Evolutionary conservation across 2,113 vertebrate genomes (phyloP).

Genomic region (Gobiocypris rarus): DNA sequence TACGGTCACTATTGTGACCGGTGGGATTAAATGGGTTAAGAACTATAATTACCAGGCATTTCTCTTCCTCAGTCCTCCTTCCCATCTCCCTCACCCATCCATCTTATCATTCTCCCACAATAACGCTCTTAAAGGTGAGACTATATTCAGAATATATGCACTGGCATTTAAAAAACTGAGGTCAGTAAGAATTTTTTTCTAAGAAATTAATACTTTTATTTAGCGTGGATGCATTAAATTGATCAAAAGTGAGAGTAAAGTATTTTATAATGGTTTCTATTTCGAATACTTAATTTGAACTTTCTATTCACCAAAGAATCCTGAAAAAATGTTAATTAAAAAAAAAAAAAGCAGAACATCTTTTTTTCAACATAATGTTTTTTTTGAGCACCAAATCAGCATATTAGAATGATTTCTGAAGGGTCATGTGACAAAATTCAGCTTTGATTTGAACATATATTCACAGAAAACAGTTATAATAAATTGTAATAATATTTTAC

Average conservation of each 20-base stretch:
- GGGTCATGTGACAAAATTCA: too few species aligned
- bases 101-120: not conserved
- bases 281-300: not conserved
- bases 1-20: too few species aligned
- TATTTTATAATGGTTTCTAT: not conserved
- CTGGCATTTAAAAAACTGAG: too few species aligned
- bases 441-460: too few species aligned
- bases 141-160: not conserved
- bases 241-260: not conserved
- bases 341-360: too few species aligned
- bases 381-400: too few species aligned
- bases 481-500: too few species aligned
- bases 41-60: constrained; percentile 32
- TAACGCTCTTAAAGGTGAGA: constrained; percentile 2
- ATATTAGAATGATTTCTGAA: too few species aligned
- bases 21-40: too few species aligned
- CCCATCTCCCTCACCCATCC: not conserved
- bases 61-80: constrained; percentile 10
- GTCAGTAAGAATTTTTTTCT: not conserved
- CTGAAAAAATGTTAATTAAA: not conserved
- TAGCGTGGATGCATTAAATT: not conserved
- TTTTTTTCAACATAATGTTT: too few species aligned
- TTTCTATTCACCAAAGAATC: not conserved
- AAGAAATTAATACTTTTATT: not conserved
- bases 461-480: too few species aligned